These are phyloP conservation scores for Hoplodrina ambigua DNA, from an alignment of 2,888 invertebrate species.

Conservation along the genomic window DNA sequence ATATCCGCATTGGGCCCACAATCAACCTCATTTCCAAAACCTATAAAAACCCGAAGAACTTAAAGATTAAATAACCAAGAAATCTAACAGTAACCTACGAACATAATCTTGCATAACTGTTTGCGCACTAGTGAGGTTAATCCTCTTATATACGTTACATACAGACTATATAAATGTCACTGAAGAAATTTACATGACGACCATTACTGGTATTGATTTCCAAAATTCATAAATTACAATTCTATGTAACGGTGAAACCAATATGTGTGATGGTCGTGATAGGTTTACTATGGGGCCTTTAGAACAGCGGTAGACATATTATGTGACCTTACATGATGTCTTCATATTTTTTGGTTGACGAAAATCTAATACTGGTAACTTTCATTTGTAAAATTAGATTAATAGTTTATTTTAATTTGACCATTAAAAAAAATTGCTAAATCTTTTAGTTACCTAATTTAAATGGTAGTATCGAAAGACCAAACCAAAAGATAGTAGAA, in stretches of 20 bases:
- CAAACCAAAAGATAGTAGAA: too few species aligned
- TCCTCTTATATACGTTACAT: conserved; percentile 56
- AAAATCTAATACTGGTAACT: too few species aligned
- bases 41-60: conserved; percentile 46
- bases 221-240: conserved; percentile 70
- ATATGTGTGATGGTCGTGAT: conserved; percentile 63
- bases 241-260: conserved; percentile 65
- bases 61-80: conserved; percentile 50
- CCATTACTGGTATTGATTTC: conserved; percentile 68
- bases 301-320: conserved; percentile 24
- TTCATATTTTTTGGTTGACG: too few species aligned
- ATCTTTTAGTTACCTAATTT: too few species aligned
- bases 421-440: too few species aligned
- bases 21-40: conserved; percentile 43
- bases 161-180: conserved; percentile 60
- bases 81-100: conserved; percentile 33
- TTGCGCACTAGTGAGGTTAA: conserved; percentile 46
- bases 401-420: too few species aligned
- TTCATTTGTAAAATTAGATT: too few species aligned
- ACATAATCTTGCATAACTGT: conserved; percentile 48
- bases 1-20: conserved; percentile 36
- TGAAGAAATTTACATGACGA: conserved; percentile 57
- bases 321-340: too few species aligned
- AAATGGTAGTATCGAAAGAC: too few species aligned
- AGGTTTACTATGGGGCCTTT: conserved; percentile 39